A percentile compares a stretch with the other conserved stretches of the same genome.
phyloP scores from a whole-genome alignment of 2,888 invertebrate species.

The Caenorhabditis zanzibari region DNA sequence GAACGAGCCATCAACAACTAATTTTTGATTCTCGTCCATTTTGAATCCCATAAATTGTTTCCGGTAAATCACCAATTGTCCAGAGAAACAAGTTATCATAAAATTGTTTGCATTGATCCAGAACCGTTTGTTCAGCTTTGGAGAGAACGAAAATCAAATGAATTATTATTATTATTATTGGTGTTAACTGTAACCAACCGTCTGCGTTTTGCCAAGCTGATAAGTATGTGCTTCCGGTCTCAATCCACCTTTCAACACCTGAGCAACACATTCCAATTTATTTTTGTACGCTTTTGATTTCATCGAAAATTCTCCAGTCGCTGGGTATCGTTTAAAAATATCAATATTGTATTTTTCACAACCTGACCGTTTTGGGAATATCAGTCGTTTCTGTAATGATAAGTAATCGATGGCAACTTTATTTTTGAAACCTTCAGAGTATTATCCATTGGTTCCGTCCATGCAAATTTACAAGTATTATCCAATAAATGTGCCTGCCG shows the following conservation, averaged over 20 bases:
- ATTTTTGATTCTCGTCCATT: constrained; percentile 14
- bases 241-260: constrained; percentile 63
- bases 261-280: constrained; percentile 48
- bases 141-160: constrained; percentile 48
- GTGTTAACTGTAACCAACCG: background rate
- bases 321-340: constrained; percentile 58
- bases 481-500: constrained; percentile 66
- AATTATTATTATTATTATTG: background rate
- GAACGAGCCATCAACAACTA: constrained; percentile 50
- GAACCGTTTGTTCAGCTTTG: constrained; percentile 47
- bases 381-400: constrained; percentile 42
- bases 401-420: background rate
- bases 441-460: constrained; percentile 63
- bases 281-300: constrained; percentile 22
- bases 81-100: constrained; percentile 60
- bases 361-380: constrained; percentile 31
- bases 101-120: constrained; percentile 70
- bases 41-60: constrained; percentile 70
- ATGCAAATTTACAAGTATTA: constrained; percentile 63
- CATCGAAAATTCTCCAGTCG: constrained; percentile 56
- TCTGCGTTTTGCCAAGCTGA: constrained; percentile 43
- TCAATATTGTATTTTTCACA: constrained; percentile 57
- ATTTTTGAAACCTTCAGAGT: constrained; percentile 49
- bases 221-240: constrained; percentile 50
- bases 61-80: constrained; percentile 49